Conservation (phyloP, 1,140 invertebrate genomes). For the Macrocentrus cingulum region DNA sequence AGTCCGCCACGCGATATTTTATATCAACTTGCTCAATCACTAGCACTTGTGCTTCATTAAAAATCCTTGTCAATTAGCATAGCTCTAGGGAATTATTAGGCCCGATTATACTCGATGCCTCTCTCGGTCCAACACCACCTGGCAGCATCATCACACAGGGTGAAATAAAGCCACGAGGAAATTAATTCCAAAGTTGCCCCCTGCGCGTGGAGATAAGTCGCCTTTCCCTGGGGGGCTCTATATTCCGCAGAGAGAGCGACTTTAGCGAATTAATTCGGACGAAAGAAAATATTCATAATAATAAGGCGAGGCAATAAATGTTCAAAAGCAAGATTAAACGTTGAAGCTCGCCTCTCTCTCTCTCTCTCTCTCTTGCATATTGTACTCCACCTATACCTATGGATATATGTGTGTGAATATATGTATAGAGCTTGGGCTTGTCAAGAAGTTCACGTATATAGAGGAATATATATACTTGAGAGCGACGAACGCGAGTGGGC, state of each 20-base stretch:
- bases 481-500: conserved; percentile 20
- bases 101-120: conserved; percentile 29
- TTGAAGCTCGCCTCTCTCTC: no score
- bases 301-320: conserved; percentile 9
- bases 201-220: conserved; percentile 22
- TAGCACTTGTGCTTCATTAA: conserved; percentile 24
- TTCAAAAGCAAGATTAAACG: not conserved
- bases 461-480: conserved; percentile 11
- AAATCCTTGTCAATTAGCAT: conserved; percentile 30
- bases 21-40: conserved; percentile 37
- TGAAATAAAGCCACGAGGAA: conserved; percentile 17
- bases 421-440: conserved; percentile 10
- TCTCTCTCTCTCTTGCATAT: no score
- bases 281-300: conserved; percentile 5
- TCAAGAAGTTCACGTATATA: not conserved
- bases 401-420: not conserved
- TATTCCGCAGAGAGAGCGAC: no score
- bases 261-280: not conserved
- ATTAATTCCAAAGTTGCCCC: conserved; percentile 26
- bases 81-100: conserved; percentile 17
- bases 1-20: no score
- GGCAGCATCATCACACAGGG: no score
- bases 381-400: no score
- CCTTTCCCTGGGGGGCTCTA: not conserved
- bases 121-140: no score